Conservation (phyloP, 2,888 invertebrate genomes). For the Dexiosoma caninum region DNA sequence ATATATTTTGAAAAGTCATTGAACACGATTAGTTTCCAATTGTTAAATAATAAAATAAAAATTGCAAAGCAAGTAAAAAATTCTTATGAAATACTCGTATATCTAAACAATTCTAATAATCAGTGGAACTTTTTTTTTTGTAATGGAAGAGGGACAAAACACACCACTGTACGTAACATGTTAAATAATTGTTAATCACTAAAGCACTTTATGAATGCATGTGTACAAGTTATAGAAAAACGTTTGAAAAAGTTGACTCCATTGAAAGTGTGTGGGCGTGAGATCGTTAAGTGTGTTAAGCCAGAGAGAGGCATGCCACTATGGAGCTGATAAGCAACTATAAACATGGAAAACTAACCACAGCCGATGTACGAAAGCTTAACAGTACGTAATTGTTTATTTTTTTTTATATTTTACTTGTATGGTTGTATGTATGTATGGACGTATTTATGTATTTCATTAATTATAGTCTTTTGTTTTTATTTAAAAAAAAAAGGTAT, state of each 20-base stretch:
- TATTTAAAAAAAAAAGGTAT: neutral
- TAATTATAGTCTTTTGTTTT: neutral
- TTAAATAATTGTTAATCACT: slow-evolving; percentile 22
- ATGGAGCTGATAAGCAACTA: slow-evolving; percentile 75
- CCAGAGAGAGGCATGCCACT: slow-evolving; percentile 53
- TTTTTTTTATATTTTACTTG: slow-evolving; percentile 19
- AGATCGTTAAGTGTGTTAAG: neutral
- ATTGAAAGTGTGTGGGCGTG: slow-evolving; percentile 7
- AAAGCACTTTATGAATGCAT: neutral
- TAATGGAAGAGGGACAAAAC: neutral
- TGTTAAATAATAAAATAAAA: neutral
- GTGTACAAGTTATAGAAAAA: neutral
- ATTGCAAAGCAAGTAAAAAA: neutral
- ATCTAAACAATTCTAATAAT: neutral
- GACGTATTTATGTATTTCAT: neutral
- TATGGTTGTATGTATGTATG: too few species aligned
- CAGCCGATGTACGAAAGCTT: slow-evolving; percentile 68
- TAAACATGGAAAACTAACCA: slow-evolving; percentile 71
- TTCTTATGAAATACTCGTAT: neutral
- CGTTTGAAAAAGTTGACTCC: neutral
- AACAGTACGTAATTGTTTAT: slow-evolving; percentile 69
- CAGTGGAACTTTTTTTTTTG: neutral
- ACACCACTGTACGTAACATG: neutral
- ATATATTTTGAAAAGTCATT: too few species aligned
- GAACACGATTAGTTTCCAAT: too few species aligned